These are phyloP conservation scores for Diplogasteroides magnus DNA, from an alignment of 1,140 invertebrate species.

Conservation along the genomic window DNA sequence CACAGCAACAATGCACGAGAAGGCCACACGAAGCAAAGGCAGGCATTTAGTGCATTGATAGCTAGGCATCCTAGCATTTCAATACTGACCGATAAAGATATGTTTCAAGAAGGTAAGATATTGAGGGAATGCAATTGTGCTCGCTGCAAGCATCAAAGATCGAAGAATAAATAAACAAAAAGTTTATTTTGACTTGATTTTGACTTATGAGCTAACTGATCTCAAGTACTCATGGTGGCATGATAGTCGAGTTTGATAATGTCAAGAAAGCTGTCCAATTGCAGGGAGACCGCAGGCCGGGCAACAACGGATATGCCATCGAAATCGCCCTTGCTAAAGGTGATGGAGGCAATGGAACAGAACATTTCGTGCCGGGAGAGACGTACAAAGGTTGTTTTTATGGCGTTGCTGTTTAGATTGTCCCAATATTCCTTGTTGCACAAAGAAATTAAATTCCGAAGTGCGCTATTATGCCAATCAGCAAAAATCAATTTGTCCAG, in stretches of 20 bases:
- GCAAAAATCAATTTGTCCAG: too few relatives aligned
- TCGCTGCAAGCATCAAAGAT: too few relatives aligned
- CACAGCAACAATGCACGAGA: constrained; percentile 16
- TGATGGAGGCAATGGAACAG: constrained; percentile 3
- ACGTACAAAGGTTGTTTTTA: constrained; percentile 29
- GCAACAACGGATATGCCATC: constrained; percentile 37
- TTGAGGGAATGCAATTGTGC: too few relatives aligned
- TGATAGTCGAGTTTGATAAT: too few relatives aligned
- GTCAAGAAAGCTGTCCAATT: not conserved
- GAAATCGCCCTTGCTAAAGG: constrained; percentile 19
- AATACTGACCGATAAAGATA: too few relatives aligned
- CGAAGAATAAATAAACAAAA: too few relatives aligned
- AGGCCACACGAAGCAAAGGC: constrained; percentile 23
- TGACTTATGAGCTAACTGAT: too few relatives aligned
- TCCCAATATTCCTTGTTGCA: not conserved
- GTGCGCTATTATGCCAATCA: not conserved
- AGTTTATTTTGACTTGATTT: too few relatives aligned
- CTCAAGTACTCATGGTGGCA: too few relatives aligned
- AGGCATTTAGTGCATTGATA: not conserved
- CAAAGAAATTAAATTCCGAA: not conserved
- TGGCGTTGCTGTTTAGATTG: not conserved
- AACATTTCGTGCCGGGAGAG: constrained; percentile 31
- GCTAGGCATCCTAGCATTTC: too few relatives aligned
- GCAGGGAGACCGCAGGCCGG: constrained; percentile 25
- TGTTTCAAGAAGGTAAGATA: too few relatives aligned